phyloP scores from a whole-genome alignment of 2,888 invertebrate species.

The Scaptomyza caliginosa region DNA sequence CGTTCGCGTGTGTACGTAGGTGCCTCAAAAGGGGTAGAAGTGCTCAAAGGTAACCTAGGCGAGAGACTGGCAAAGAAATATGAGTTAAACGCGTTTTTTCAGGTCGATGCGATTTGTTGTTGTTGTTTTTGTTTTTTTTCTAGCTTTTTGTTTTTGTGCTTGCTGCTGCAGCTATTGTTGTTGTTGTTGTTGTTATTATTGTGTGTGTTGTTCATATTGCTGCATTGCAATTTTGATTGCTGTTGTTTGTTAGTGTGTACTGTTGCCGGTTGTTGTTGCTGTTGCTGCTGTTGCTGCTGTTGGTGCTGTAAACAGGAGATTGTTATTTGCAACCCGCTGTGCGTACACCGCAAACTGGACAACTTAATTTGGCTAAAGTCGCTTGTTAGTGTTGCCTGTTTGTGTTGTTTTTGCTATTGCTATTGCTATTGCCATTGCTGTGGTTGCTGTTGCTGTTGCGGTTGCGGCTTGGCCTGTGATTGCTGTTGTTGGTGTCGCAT shows the following conservation, averaged over 20 bases:
- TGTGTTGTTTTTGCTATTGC: constrained; percentile 14
- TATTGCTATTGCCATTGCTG: constrained; percentile 4
- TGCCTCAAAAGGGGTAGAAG: constrained; percentile 5
- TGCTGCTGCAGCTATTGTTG: constrained; percentile 18
- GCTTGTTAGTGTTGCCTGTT: constrained; percentile 71
- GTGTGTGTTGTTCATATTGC: constrained; percentile 41
- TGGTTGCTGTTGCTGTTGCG: background rate
- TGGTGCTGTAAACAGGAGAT: constrained; percentile 76
- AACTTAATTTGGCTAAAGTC: constrained; percentile 79
- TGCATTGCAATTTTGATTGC: constrained; percentile 64
- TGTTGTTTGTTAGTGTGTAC: constrained; percentile 55
- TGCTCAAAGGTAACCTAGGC: constrained; percentile 26
- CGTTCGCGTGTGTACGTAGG: constrained; percentile 41
- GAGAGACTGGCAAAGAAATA: constrained; percentile 69
- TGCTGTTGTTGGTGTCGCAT: constrained; percentile 8
- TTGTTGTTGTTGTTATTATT: constrained; percentile 36
- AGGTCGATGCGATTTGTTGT: constrained; percentile 65
- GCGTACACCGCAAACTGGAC: constrained; percentile 79
- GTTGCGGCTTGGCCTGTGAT: constrained; percentile 1
- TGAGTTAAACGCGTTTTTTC: constrained; percentile 77
- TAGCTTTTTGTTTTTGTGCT: constrained; percentile 10
- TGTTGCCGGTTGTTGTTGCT: constrained; percentile 36
- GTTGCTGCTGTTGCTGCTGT: constrained; percentile 26
- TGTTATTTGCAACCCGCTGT: constrained; percentile 79
- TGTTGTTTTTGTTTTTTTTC: constrained; percentile 35